Evolutionary conservation across 2,113 vertebrate species (phyloP).

Genomic region (Nerophis ophidion): DNA sequence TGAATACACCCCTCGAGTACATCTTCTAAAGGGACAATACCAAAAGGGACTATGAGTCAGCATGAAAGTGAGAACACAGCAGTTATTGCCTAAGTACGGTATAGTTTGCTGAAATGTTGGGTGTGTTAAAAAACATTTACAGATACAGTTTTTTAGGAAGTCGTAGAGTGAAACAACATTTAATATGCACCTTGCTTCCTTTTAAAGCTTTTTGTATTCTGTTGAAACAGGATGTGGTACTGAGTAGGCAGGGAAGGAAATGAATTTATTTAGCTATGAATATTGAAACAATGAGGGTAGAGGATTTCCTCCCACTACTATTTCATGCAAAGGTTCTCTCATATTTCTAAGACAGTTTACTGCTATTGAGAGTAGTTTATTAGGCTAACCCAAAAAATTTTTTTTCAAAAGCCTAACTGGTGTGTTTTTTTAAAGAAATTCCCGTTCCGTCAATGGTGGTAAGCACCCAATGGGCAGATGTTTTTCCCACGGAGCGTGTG

Average conservation of each 20-base stretch:
- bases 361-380: too few species aligned
- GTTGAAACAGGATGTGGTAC: constrained; percentile 58
- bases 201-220: constrained; percentile 14
- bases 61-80: too few species aligned
- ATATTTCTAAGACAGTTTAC: too few species aligned
- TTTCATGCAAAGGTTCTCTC: neutral
- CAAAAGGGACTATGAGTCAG: neutral
- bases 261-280: constrained; percentile 1
- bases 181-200: constrained; percentile 6
- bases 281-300: neutral
- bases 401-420: neutral
- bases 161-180: neutral
- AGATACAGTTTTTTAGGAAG: neutral
- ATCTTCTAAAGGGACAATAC: neutral
- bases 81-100: too few species aligned
- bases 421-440: constrained; percentile 27
- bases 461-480: constrained; percentile 24
- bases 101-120: too few species aligned
- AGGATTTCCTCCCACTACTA: neutral
- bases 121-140: too few species aligned
- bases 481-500: constrained; percentile 47
- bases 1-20: neutral
- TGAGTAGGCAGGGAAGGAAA: constrained; percentile 1
- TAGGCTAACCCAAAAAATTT: too few species aligned
- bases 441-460: constrained; percentile 27